Conservation (phyloP, 2,797 vertebrate genomes). For the Molossus alvarezi region DNA sequence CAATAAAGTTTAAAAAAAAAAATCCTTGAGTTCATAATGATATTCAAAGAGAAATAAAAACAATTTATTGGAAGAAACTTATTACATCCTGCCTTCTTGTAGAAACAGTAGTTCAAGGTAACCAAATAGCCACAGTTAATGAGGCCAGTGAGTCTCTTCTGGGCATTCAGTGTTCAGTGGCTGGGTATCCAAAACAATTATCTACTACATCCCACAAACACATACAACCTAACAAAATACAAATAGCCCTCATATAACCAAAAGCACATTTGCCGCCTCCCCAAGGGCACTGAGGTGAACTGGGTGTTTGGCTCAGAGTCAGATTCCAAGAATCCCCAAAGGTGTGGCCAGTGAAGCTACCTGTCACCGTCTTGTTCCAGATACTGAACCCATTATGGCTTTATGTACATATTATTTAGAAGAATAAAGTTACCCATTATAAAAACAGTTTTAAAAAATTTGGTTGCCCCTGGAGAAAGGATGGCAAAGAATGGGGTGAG, state of each 20-base stretch:
- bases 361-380: neutral
- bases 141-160: neutral
- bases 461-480: neutral
- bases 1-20: no score
- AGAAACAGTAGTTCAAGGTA: constrained; percentile 47
- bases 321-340: constrained; percentile 5
- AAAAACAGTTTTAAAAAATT: neutral
- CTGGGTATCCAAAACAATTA: neutral
- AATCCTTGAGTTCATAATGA: neutral
- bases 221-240: neutral
- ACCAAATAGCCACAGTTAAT: neutral
- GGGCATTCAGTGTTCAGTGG: neutral
- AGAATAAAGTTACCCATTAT: neutral
- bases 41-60: constrained; percentile 27
- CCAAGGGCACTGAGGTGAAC: neutral
- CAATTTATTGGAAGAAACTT: neutral
- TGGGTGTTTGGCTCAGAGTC: neutral
- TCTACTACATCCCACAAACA: no score
- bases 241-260: neutral
- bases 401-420: neutral
- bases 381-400: neutral
- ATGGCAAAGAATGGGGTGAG: neutral
- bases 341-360: neutral
- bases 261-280: neutral
- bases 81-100: neutral